Conservation (phyloP, 2,888 invertebrate genomes). For the Aphidoletes aphidimyza region DNA sequence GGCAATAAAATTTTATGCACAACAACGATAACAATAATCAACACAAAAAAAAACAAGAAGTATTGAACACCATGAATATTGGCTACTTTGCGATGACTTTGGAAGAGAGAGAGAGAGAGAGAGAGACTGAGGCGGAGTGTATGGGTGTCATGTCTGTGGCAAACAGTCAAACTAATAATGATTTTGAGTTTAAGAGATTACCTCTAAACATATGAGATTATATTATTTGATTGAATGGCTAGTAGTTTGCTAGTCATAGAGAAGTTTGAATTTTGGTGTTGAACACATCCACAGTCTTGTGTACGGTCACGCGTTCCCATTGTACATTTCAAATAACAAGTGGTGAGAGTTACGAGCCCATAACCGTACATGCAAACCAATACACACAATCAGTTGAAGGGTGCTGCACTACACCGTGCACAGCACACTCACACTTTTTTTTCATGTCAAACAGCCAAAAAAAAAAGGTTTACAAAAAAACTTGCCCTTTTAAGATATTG, state of each 20-base stretch:
- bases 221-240: conserved; percentile 51
- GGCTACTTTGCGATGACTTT: background rate
- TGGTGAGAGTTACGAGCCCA: conserved; percentile 40
- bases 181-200: conserved; percentile 43
- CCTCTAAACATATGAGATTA: background rate
- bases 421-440: background rate
- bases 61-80: background rate
- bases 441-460: background rate
- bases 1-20: conserved; percentile 46
- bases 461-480: conserved; percentile 48
- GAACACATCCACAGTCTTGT: too few relatives aligned
- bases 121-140: too few relatives aligned
- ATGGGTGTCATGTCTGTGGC: background rate
- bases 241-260: too few relatives aligned
- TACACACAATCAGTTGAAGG: too few relatives aligned
- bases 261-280: too few relatives aligned
- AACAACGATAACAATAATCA: conserved; percentile 37
- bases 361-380: background rate
- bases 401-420: too few relatives aligned
- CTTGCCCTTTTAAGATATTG: conserved; percentile 21
- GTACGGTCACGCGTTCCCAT: conserved; percentile 31
- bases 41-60: background rate
- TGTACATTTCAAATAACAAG: background rate
- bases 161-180: conserved; percentile 48
- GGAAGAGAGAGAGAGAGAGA: background rate